Evolutionary conservation across 2,888 invertebrate species (phyloP), one percentile per base, ranked within the genome.

Genomic region (Scaptomyza tumidula): DNA sequence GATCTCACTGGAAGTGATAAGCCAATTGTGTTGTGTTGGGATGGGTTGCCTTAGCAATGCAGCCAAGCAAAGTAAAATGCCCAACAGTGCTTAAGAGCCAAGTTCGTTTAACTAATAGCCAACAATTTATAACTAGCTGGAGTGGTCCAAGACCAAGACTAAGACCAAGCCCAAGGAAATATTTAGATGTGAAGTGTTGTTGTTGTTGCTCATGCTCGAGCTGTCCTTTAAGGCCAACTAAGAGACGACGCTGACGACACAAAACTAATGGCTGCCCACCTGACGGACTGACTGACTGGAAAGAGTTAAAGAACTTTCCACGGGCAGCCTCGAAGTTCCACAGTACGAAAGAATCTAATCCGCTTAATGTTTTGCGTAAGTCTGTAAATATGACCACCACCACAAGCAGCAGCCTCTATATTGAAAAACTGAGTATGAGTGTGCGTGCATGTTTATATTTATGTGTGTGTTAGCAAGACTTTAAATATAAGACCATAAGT

Each of bases 51-150:
- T 29, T 29, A 29, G 6, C 29, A 29, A 29, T 7, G 29, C 29
- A 29, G 7, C 29, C 29, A 29, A 29, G 29, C 29, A 29, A 29
- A 29, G 29, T 7, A 1, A 29, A 29, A 29, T 29, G 29, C 7
- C 29, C 29, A 29, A 29, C 29, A 29, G 29, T 7, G 29, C 29
- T 29, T 29, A 6, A 29, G 7, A 29, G 29, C 29, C 29, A 88
- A 86, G 83, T 83, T 83, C 88, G 86, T 88, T 83, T 86, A 83
- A 83, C 88, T 88, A 83, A 83, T 88, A 88, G 83, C 88, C 84
- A 83, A 86, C 83, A 88, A 88, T 83, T 88, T 83, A 83, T 83
- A 83, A 74, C 88, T 72, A 63, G 66, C 65, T 41, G 44, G 45
- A 61, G 59, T 50, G 61, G 49, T 24, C 52, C 43, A 11, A 41